Evolutionary conservation across 2,888 invertebrate genomes (phyloP).

Genomic region (Aphidoletes aphidimyza): DNA sequence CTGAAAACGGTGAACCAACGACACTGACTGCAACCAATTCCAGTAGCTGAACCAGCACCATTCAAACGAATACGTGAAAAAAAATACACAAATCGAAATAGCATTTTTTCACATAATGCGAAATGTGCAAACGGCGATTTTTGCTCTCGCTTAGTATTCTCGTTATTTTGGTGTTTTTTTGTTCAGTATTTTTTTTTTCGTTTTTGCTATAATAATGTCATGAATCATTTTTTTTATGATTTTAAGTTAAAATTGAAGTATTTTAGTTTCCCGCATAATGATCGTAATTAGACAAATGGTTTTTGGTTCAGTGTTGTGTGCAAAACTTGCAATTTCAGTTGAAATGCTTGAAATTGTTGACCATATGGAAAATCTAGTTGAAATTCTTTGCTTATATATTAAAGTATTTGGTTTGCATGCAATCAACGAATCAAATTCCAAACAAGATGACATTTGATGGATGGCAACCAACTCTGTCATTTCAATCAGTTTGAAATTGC

Average conservation of each 20-base stretch:
- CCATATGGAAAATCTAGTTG: too few relatives aligned
- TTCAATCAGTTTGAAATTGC: neutral
- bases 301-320: neutral
- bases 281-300: conserved; percentile 46
- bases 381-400: neutral
- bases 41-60: neutral
- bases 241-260: conserved; percentile 22
- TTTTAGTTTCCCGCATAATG: conserved; percentile 37
- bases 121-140: conserved; percentile 26
- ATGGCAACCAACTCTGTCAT: neutral
- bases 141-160: neutral
- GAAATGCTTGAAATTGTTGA: too few relatives aligned
- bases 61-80: too few relatives aligned
- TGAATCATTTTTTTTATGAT: conserved; percentile 41
- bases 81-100: conserved; percentile 17
- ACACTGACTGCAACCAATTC: conserved; percentile 46
- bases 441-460: neutral
- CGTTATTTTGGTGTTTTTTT: neutral
- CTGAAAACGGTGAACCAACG: conserved; percentile 25
- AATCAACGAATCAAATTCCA: too few relatives aligned
- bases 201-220: neutral
- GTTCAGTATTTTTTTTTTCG: neutral
- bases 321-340: too few relatives aligned
- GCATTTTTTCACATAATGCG: conserved; percentile 29
- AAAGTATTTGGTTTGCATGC: too few relatives aligned